Percentiles rank a stretch among this genome's conserved stretches.
These are phyloP conservation scores for Enhydra lutris DNA, from an alignment of 2,113 vertebrate species.

Conservation along the genomic window DNA sequence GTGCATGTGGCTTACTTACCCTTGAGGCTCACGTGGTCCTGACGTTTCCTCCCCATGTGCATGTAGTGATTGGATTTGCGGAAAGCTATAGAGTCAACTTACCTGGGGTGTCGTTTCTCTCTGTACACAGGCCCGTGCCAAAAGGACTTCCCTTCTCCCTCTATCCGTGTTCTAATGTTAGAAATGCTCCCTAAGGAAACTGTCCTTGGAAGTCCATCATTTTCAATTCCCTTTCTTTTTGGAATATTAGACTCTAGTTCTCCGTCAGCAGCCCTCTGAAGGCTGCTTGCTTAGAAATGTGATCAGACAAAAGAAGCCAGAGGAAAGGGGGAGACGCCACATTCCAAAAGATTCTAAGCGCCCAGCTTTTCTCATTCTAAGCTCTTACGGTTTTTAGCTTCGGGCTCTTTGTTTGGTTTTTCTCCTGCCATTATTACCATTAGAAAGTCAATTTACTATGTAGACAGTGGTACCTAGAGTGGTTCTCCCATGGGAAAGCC, in stretches of 20 bases:
- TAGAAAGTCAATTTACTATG: not conserved
- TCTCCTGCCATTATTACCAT: not conserved
- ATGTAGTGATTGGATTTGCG: not conserved
- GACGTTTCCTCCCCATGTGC: not conserved
- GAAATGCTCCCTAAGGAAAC: not conserved
- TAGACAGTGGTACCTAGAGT: not conserved
- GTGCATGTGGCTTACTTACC: not conserved
- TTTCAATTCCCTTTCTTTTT: constrained; percentile 21
- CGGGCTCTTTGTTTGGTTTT: not conserved
- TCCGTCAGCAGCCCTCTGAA: not conserved
- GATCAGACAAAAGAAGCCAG: not conserved
- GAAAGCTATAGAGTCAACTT: not conserved
- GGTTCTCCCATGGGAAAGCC: not conserved
- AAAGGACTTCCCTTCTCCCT: not conserved
- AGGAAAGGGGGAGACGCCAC: not conserved
- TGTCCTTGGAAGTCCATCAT: not conserved
- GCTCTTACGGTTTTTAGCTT: not conserved
- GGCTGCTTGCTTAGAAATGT: not conserved
- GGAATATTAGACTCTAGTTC: not conserved
- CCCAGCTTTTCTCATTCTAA: not conserved
- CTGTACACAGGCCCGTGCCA: not conserved
- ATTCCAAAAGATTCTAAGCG: not conserved
- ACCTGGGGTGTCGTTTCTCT: not conserved
- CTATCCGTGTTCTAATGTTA: not conserved
- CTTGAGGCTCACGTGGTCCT: not conserved